Base-by-base conservation (phyloP, 1,140 invertebrate species). In the Chelonus insularis region DNA sequence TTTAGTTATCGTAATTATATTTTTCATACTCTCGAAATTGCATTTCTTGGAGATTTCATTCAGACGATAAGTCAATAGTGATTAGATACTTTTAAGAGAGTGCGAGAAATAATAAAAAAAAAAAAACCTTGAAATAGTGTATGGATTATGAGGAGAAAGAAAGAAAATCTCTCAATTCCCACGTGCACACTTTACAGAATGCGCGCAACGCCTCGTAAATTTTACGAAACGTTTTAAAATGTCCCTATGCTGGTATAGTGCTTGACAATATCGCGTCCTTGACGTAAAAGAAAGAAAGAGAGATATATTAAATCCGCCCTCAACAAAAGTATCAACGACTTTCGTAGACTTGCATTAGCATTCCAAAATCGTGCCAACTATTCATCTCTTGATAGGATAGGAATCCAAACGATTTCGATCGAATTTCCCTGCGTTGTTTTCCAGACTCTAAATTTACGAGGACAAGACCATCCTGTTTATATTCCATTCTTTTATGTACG, bases 331-430 rank as follows among this genome's bases (percentile, higher is more conserved):
- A 57, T 58, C 37, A 45, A 50, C 50, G 54, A 25, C 45, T 34
- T 34, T 21, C 12, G 41, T 43, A 58, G 20, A 60, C 16, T 43
- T 18, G 64, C 72, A 79, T 79, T 76, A 72, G 74, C 77, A 78
- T 79, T 77, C 78, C 57, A 59, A 67, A 78, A 75, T 74, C 74
- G 78, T 72, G 66, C 71, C 57, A 63, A 63, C 68, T 73, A 74
- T 72, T 72, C 70, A 70, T 80, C 78, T 77, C 68, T 48, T 66
- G 37, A 32, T 47, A 11, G 51, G 41, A 41, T 72, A 70, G 54
- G 75, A 79, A 79, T 79, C 72, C 74, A 68, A 76, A 76, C 69
- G 67, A 75, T 79, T 73, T 60, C 64, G 69, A 77, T 75, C 76
- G 74, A 78, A 78, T 77, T 78, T 76, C 32, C 37, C 58, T 68